Evolutionary conservation across 2,797 vertebrate species (phyloP).

Genomic region (Poecilia velifera): DNA sequence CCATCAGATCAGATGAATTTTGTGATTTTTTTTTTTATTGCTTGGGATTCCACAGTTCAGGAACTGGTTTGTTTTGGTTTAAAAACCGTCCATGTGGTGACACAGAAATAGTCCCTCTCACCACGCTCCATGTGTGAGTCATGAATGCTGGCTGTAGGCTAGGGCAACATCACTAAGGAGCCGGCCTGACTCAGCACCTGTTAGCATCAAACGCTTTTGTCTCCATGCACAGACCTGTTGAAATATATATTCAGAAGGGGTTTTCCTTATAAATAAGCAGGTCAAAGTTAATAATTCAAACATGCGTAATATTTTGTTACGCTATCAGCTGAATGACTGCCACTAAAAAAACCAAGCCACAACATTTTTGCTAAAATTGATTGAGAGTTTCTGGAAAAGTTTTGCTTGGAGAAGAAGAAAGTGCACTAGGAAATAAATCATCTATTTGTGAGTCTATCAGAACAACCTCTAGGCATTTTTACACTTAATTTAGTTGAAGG

Average conservation of each 20-base stretch:
- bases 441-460: not conserved
- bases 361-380: not conserved
- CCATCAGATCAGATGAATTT: not conserved
- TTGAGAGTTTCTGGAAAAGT: not conserved
- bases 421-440: not conserved
- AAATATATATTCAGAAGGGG: not conserved
- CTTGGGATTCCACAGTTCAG: not conserved
- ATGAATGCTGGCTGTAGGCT: not conserved
- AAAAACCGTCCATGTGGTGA: not conserved
- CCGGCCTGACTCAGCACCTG: not conserved
- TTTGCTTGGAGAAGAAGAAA: not conserved
- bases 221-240: not conserved
- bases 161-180: not conserved
- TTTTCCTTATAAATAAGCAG: not conserved
- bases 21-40: not conserved
- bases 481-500: not conserved
- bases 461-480: not conserved
- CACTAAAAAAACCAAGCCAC: not conserved
- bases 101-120: conserved; percentile 2
- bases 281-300: not conserved
- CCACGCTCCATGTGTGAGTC: not conserved
- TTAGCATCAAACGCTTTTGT: not conserved
- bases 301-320: not conserved
- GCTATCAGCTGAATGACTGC: not conserved
- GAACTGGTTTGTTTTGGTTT: not conserved